Conservation (phyloP, 92 coral and sea anemone species). For the Porites cylindrica region DNA sequence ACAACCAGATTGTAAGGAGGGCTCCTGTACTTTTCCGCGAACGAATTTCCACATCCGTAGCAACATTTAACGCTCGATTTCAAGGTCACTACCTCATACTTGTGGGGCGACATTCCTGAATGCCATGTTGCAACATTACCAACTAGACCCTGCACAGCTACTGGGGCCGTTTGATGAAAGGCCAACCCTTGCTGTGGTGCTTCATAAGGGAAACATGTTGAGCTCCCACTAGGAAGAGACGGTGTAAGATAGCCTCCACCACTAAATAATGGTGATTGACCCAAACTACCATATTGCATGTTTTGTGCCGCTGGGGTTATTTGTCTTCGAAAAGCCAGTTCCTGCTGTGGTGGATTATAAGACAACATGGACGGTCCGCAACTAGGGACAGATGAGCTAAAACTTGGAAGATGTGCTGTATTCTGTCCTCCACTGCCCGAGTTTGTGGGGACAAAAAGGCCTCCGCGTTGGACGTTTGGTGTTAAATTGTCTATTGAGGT, state of each 20-base stretch:
- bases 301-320: not conserved
- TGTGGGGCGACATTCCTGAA: not conserved
- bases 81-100: not conserved
- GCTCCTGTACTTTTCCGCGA: constrained; percentile 2
- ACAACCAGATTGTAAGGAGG: not conserved
- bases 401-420: not conserved
- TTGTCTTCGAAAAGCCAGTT: not conserved
- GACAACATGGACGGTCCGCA: not conserved
- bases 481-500: not conserved
- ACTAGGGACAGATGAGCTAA: no score
- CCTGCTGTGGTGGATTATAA: no score
- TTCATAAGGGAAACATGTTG: not conserved
- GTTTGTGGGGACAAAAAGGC: not conserved
- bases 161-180: constrained; percentile 9
- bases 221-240: not conserved
- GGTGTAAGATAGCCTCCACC: not conserved
- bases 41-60: not conserved
- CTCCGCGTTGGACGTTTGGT: not conserved
- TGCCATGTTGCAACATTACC: not conserved
- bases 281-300: no score
- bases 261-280: no score
- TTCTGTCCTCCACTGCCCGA: not conserved
- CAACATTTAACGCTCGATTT: not conserved
- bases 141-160: not conserved
- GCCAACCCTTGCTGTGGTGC: constrained; percentile 2